A percentile compares a stretch with the other conserved stretches of the same genome.
Evolutionary conservation across 2,113 vertebrate species (phyloP).

Genomic region (Cyrtonyx montezumae): DNA sequence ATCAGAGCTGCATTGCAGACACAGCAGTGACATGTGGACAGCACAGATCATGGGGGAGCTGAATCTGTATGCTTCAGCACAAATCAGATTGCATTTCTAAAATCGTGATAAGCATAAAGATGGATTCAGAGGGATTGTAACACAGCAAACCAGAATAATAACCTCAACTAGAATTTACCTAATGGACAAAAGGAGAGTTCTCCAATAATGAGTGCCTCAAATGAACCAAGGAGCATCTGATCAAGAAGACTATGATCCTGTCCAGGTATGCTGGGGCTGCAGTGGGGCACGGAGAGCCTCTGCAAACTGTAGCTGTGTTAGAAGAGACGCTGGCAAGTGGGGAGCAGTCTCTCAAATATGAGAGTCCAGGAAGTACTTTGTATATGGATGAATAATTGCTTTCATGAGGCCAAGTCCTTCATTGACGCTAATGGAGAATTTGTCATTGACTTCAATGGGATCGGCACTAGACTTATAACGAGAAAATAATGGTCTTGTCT

Average conservation of each 20-base stretch:
- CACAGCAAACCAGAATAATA: constrained; percentile 43
- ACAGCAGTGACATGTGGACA: neutral
- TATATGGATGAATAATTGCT: constrained; percentile 23
- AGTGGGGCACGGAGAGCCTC: neutral
- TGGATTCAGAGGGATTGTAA: constrained; percentile 56
- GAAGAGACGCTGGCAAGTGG: neutral
- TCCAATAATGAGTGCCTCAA: constrained; percentile 43
- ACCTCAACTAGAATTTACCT: constrained; percentile 56
- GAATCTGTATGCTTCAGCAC: constrained; percentile 47
- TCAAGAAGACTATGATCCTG: neutral
- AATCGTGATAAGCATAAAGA: constrained; percentile 51
- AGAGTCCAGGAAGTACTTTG: neutral
- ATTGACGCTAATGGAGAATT: constrained; percentile 1
- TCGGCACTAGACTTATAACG: neutral
- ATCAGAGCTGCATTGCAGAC: neutral
- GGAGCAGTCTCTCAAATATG: neutral
- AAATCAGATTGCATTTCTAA: constrained; percentile 54
- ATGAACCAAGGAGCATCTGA: constrained; percentile 22
- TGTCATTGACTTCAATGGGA: constrained; percentile 4
- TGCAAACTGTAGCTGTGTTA: neutral
- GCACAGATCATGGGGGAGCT: neutral
- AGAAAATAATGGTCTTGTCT: constrained; percentile 43
- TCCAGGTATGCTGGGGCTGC: neutral
- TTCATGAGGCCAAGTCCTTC: constrained; percentile 14
- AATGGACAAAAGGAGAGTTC: constrained; percentile 32